Evolutionary conservation across 1,140 invertebrate genomes (phyloP).

Genomic region (Solenopsis invicta): DNA sequence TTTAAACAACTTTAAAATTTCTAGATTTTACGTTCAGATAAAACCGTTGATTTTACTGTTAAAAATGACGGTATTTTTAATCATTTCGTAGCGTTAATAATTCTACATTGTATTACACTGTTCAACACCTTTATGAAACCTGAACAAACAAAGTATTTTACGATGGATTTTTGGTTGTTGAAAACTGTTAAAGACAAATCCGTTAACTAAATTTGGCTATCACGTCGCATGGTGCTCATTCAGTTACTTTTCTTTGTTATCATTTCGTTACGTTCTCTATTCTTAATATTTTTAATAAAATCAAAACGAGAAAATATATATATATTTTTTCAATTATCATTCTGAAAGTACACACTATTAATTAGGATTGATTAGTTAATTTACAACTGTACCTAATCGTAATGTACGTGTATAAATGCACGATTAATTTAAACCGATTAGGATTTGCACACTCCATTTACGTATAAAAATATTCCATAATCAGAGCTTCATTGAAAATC

Average conservation of each 20-base stretch:
- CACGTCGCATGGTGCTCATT: no score
- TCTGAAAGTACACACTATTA: not conserved
- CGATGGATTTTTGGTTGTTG: no score
- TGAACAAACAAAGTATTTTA: no score
- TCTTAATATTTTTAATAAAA: not conserved
- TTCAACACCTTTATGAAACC: no score
- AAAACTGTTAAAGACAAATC: no score
- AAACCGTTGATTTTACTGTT: not conserved
- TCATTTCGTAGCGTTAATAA: not conserved
- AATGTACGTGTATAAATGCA: not conserved
- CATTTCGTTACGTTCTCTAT: not conserved
- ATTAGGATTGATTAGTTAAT: constrained; percentile 18
- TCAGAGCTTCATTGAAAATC: constrained; percentile 35
- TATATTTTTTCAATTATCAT: not conserved
- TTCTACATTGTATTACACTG: not conserved
- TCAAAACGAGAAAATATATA: not conserved
- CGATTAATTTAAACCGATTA: constrained; percentile 18
- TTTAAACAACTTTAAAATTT: not conserved
- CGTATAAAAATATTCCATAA: constrained; percentile 25
- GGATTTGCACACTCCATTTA: not conserved
- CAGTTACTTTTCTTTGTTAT: not conserved
- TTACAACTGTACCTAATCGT: not conserved
- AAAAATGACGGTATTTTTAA: not conserved
- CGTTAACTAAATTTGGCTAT: no score
- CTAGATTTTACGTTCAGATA: not conserved